Conservation (phyloP, 2,797 vertebrate genomes). For the Neosilurus hyrtlii region DNA sequence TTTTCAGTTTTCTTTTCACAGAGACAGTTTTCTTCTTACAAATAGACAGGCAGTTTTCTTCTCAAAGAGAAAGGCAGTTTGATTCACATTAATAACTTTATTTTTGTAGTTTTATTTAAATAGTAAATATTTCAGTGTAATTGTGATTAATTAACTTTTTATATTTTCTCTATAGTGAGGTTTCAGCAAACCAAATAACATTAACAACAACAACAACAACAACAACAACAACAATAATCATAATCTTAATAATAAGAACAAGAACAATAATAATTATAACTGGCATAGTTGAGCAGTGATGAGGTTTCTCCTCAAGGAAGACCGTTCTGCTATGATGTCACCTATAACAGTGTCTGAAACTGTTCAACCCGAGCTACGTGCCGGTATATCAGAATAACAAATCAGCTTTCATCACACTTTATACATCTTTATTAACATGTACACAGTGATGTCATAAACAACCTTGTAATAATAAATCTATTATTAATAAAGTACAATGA, state of each 20-base stretch:
- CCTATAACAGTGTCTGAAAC: constrained; percentile 20
- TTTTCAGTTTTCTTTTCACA: too few species aligned
- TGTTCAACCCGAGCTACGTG: not conserved
- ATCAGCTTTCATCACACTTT: not conserved
- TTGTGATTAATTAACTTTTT: constrained; percentile 67
- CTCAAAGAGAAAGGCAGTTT: constrained; percentile 6
- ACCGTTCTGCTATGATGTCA: constrained; percentile 46
- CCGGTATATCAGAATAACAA: not conserved
- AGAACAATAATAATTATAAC: constrained; percentile 20
- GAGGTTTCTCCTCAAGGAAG: constrained; percentile 54
- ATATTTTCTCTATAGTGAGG: constrained; percentile 55
- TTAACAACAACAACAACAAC: not conserved
- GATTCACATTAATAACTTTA: constrained; percentile 65
- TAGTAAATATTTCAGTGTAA: constrained; percentile 70
- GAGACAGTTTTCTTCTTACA: too few species aligned
- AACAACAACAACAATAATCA: constrained; percentile 1
- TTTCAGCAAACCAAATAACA: constrained; percentile 43
- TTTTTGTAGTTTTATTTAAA: constrained; percentile 71
- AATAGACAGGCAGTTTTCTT: too few species aligned
- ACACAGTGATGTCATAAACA: not conserved
- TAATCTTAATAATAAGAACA: not conserved
- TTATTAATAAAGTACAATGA: not conserved
- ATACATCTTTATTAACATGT: not conserved
- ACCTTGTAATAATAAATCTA: not conserved
- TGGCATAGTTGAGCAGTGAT: constrained; percentile 45